A percentile compares a stretch with the other conserved stretches of the same genome.
phyloP scores from a whole-genome alignment of 2,113 vertebrate species.

The Helogale parvula region DNA sequence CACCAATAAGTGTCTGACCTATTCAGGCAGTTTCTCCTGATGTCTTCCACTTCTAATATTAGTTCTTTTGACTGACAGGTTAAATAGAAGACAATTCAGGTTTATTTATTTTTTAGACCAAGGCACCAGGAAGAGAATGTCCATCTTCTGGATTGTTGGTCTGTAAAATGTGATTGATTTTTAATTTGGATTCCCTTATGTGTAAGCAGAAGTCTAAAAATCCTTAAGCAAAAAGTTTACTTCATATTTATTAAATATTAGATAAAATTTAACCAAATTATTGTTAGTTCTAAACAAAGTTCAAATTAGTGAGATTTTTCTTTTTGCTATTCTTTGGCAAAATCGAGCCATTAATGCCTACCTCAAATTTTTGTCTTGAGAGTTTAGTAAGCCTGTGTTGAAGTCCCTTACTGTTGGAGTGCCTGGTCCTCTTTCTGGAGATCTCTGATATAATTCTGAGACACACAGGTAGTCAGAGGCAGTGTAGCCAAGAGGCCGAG shows the following conservation, averaged over 20 bases:
- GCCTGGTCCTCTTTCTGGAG: background rate
- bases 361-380: background rate
- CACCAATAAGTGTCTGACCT: too few relatives aligned
- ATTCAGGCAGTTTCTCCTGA: background rate
- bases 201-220: slow-evolving; percentile 35
- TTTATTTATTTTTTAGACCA: background rate
- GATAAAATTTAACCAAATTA: background rate
- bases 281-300: background rate
- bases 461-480: background rate
- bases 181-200: background rate
- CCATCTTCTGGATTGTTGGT: background rate
- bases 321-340: slow-evolving; percentile 24
- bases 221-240: background rate
- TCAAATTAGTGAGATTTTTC: background rate
- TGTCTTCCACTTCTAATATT: background rate
- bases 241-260: background rate
- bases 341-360: background rate
- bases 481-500: background rate
- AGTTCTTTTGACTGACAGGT: background rate
- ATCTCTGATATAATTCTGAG: background rate
- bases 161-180: background rate
- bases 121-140: background rate
- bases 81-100: background rate
- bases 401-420: background rate
- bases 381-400: background rate